phyloP scores from a whole-genome alignment of 1,140 invertebrate species.

The Drosophila guanche region DNA sequence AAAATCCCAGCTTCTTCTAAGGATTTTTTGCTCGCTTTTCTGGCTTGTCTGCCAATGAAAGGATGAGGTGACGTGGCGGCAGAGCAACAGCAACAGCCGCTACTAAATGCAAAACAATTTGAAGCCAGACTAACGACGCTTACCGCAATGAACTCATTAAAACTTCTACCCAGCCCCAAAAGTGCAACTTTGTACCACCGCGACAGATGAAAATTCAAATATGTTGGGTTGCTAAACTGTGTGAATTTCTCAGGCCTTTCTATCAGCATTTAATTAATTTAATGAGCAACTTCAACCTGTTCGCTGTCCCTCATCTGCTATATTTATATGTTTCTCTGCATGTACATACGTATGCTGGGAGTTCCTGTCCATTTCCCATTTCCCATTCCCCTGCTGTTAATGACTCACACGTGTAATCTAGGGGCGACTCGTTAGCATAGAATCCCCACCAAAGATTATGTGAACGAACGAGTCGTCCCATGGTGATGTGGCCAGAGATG shows the following conservation, averaged over 20 bases:
- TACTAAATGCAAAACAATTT: conserved; percentile 69
- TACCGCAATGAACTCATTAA: conserved; percentile 77
- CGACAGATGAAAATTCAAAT: conserved; percentile 30
- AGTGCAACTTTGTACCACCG: conserved; percentile 9
- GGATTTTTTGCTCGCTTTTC: not conserved
- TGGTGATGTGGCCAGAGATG: conserved; percentile 26
- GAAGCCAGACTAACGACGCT: conserved; percentile 63
- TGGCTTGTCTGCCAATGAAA: not conserved
- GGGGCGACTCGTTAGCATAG: conserved; percentile 21
- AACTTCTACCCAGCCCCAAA: conserved; percentile 64
- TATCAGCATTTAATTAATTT: conserved; percentile 73
- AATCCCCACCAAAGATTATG: conserved; percentile 27
- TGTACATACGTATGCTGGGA: not conserved
- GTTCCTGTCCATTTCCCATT: conserved; percentile 25
- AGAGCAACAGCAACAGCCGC: conserved; percentile 7
- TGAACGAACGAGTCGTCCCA: conserved; percentile 23
- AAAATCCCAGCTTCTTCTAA: conserved; percentile 35
- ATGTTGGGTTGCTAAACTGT: conserved; percentile 33
- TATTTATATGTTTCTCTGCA: conserved; percentile 22
- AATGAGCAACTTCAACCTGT: conserved; percentile 58
- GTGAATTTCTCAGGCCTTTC: conserved; percentile 23
- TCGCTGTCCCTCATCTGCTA: conserved; percentile 14
- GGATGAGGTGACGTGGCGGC: no score
- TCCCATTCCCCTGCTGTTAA: conserved; percentile 9
- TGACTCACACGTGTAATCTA: conserved; percentile 3